Evolutionary conservation across 1,140 invertebrate genomes (phyloP), one percentile per base, ranked within the genome.

Genomic region (Cardiocondyla obscurior): DNA sequence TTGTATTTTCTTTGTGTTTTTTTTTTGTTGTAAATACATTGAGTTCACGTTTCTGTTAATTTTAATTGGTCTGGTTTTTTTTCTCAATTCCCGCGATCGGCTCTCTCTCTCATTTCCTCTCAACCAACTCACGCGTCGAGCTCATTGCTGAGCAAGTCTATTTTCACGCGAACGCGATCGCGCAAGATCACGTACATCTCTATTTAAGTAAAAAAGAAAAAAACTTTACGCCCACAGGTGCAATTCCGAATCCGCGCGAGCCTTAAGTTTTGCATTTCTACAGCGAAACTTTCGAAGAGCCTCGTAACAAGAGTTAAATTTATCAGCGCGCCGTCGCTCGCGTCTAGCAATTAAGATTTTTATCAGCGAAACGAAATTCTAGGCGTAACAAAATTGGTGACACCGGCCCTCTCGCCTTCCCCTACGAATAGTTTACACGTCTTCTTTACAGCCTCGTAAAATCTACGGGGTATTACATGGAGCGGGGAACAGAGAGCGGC

Each of bases 371-470:
- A 77, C 60, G 74, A 77, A 77, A 67, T 67, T 12, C 16, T 53
- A 65, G 36, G 36, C 57, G 55, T 10, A 74, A 74, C 57, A 74
- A 74, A 74, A 74, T 62, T 74, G 72, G 70, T 60, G 73, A 64
- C 73, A 77, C 58, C 46, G 30, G 10, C 25, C 22, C 36, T 25
- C 22, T 12, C 25, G 5, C 12, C 14, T 6, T 12, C n/a, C 33
- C 33, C 60, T 67, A 67, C 62, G 74, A 79, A 79, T 79, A 79
- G 74, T 69, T 79, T 67, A 79, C 62, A 33, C 74, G 74, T 79
- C 62, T 69, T 79, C 62, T 79, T 79, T 79, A 79, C 62, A 53
- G 25, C 74, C 46, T 79, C 74, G 22, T 79, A 79, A 79, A 79
- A 79, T 79, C 74, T 53, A 67, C 62, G 74, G 57, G n/a, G 42